Evolutionary conservation across 1,140 invertebrate species (phyloP), one percentile per base, ranked within the genome.

Genomic region (Globodera rostochiensis): DNA sequence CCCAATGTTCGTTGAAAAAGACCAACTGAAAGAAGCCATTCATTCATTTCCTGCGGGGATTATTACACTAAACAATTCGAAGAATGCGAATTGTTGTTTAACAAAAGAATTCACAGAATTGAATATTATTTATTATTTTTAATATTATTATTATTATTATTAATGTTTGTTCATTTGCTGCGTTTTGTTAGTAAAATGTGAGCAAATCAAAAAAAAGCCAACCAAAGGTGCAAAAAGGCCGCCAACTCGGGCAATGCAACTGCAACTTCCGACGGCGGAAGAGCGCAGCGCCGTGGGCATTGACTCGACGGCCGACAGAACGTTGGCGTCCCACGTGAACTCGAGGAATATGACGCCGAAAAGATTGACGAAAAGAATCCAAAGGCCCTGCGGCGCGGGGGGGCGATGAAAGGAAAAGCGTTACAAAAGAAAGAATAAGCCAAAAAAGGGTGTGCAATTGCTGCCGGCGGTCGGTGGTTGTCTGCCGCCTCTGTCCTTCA

Each of bases 211-310:
- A 47, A n/a, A 47, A 73, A 50, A 36, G 47, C 47, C 47, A 80
- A 89, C 86, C 78, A 81, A 19, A 11, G 88, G 88, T 19, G 88
- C 87, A 49, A 87, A 74, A 78, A 89, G 82, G 25, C 84, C 88
- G 36, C 88, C 88, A 50, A 89, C 80, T 77, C 88, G 75, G n/a
- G 88, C 88, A 13, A 89, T 84, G 60, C 89, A 71, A 21, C 88
- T 89, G 50, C 88, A 89, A 25, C 60, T 71, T 13, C 75, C 80
- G n/a, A 83, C 6, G 21, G 81, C 47, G n/a, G 82, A 69, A 3
- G 81, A 57, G n/a, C 82, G 47, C 69, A 84, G 49, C 49, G 50
- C n/a, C 13, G 81, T 82, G 1, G 81, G 80, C 80, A 82, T 82
- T 47, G 80, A 71, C 57, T 82, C 81, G 4, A 82, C 60, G 3